Conservation (phyloP, 1,140 invertebrate genomes). For the Drosophila murphyi region DNA sequence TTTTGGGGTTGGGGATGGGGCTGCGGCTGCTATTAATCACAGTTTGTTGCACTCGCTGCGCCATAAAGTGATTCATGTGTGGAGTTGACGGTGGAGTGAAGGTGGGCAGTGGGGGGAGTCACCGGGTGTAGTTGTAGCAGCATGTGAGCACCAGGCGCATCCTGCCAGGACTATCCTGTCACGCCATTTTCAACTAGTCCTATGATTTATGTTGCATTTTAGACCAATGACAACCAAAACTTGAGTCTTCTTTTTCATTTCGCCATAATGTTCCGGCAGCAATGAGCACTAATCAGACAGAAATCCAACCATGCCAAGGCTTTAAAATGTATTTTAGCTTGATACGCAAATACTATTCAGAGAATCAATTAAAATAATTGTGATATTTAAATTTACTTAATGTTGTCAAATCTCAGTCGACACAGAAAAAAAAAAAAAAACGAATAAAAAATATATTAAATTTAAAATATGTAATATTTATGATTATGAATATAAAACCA, state of each 20-base stretch:
- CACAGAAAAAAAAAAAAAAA: too few species aligned
- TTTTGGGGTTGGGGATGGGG: constrained; percentile 7
- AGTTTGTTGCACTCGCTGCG: constrained; percentile 82
- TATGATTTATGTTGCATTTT: constrained; percentile 78
- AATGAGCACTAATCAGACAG: constrained; percentile 54
- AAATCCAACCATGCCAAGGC: neutral
- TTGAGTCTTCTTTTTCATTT: constrained; percentile 13
- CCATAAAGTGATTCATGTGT: constrained; percentile 80
- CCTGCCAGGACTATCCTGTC: constrained; percentile 53
- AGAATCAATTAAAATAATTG: too few species aligned
- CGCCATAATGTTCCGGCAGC: constrained; percentile 30
- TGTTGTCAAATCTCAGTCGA: neutral
- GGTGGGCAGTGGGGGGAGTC: neutral
- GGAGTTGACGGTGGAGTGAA: constrained; percentile 3
- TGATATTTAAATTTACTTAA: neutral
- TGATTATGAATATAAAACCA: too few species aligned
- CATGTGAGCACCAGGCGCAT: constrained; percentile 65
- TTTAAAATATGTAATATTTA: too few species aligned
- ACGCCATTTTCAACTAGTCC: constrained; percentile 60
- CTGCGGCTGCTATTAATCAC: constrained; percentile 74
- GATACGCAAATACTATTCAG: neutral
- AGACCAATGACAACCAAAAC: constrained; percentile 60
- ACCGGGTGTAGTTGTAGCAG: constrained; percentile 12
- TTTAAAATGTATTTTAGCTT: neutral
- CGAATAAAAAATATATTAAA: too few species aligned